Evolutionary conservation across 2,888 invertebrate genomes (phyloP).

Genomic region (Malacosoma neustria): DNA sequence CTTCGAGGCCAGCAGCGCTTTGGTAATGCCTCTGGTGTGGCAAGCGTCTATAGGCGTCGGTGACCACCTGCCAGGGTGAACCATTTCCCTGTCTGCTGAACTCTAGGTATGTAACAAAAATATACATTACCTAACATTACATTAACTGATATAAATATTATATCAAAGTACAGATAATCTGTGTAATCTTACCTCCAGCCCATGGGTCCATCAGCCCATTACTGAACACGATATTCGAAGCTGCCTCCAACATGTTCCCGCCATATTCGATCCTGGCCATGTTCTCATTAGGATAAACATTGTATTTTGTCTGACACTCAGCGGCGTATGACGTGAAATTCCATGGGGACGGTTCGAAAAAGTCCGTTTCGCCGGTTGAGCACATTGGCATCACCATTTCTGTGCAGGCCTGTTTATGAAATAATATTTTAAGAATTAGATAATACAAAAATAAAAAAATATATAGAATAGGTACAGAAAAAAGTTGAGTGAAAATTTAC

Average conservation of each 20-base stretch:
- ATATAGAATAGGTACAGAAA: too few relatives aligned
- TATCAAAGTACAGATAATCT: too few relatives aligned
- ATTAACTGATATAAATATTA: too few relatives aligned
- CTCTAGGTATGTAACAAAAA: too few relatives aligned
- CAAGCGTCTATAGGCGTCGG: too few relatives aligned
- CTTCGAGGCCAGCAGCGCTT: too few relatives aligned
- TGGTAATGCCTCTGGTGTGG: too few relatives aligned
- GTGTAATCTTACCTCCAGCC: slow-evolving; percentile 84
- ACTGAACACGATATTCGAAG: slow-evolving; percentile 85
- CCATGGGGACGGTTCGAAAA: slow-evolving; percentile 89
- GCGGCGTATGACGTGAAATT: slow-evolving; percentile 78
- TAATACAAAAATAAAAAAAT: not conserved
- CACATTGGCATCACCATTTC: slow-evolving; percentile 99
- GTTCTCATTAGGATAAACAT: slow-evolving; percentile 78
- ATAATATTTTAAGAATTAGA: not conserved
- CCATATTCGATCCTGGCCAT: slow-evolving; percentile 87
- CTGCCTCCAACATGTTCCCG: slow-evolving; percentile 80
- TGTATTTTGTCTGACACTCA: slow-evolving; percentile 81
- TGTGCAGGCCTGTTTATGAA: slow-evolving; percentile 83
- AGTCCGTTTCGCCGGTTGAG: slow-evolving; percentile 81
- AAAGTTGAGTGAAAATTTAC: too few relatives aligned
- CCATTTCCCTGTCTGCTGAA: too few relatives aligned
- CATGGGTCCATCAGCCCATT: slow-evolving; percentile 92
- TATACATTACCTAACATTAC: too few relatives aligned
- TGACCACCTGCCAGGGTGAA: too few relatives aligned